A percentile compares a stretch with the other conserved stretches of the same genome.
Conservation (phyloP, 2,113 vertebrate genomes). For the Trachemys scripta region DNA sequence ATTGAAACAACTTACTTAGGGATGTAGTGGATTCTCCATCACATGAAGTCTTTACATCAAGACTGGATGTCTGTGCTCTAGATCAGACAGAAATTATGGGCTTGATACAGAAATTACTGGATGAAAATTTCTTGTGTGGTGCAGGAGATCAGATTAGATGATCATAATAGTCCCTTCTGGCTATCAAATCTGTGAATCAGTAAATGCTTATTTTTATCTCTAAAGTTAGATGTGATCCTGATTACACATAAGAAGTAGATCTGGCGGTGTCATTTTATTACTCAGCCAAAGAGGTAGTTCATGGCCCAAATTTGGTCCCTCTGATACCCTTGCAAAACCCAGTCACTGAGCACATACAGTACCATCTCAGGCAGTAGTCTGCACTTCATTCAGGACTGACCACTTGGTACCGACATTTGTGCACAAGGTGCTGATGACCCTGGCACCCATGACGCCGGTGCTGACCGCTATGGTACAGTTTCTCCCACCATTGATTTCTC, state of each 20-base stretch:
- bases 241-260: neutral
- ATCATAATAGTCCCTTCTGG: neutral
- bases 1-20: neutral
- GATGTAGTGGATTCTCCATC: neutral
- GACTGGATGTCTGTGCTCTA: neutral
- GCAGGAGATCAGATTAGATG: neutral
- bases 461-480: no score
- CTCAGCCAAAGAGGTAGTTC: neutral
- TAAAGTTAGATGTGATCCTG: rapidly evolving
- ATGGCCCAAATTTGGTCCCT: neutral
- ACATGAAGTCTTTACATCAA: neutral
- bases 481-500: neutral
- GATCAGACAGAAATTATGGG: neutral
- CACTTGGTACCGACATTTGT: neutral
- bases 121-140: neutral
- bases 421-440: neutral
- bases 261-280: neutral
- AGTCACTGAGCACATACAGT: neutral
- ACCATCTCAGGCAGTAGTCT: neutral
- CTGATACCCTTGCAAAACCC: neutral
- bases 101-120: neutral
- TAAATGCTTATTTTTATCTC: neutral
- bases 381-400: neutral
- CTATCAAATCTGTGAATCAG: neutral
- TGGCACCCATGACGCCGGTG: neutral